These are phyloP conservation scores for Pipistrellus nathusii DNA, from an alignment of 2,797 vertebrate genomes.

Conservation along the genomic window DNA sequence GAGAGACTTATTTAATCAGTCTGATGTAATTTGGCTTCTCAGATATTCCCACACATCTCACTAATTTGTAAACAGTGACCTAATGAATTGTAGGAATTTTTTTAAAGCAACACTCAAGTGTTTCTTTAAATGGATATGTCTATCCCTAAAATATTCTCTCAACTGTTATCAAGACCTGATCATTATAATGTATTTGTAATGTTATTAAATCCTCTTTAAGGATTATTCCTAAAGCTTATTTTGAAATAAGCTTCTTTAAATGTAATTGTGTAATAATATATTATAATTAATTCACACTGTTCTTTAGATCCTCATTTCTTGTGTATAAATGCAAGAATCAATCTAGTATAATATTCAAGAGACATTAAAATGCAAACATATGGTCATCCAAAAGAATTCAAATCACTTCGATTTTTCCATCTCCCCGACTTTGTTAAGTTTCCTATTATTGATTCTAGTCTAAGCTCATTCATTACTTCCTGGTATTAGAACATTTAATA, in stretches of 20 bases:
- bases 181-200: background rate
- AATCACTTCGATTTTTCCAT: background rate
- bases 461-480: constrained; percentile 14
- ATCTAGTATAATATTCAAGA: background rate
- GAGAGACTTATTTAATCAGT: constrained; percentile 73
- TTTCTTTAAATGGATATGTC: background rate
- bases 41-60: constrained; percentile 69
- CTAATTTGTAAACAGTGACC: constrained; percentile 68
- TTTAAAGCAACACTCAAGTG: background rate
- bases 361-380: constrained; percentile 23
- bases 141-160: background rate
- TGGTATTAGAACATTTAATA: constrained; percentile 8
- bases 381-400: background rate
- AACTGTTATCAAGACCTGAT: background rate
- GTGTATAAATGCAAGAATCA: background rate
- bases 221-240: background rate
- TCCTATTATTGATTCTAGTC: constrained; percentile 31
- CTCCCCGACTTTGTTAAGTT: background rate
- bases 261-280: background rate
- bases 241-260: constrained; percentile 31
- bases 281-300: background rate
- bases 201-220: background rate
- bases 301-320: background rate
- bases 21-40: constrained; percentile 75
- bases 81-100: constrained; percentile 60